A percentile compares a stretch with the other conserved stretches of the same genome.
phyloP scores from a whole-genome alignment of 2,888 invertebrate genomes.

The Unio delphinus region DNA sequence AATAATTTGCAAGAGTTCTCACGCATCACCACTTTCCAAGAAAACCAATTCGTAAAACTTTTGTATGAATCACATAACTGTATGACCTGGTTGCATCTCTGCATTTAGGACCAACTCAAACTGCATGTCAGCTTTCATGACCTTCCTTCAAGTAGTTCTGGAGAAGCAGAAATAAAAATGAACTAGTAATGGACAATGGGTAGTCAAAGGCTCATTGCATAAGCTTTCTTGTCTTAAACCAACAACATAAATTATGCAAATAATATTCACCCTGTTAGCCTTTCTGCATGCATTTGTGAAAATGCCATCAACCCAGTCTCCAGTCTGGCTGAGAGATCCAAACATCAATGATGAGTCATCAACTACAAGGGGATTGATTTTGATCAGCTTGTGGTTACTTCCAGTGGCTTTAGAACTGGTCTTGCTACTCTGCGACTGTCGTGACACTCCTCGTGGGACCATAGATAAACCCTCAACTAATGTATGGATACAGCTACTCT shows the following conservation, averaged over 20 bases:
- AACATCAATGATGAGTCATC: constrained; percentile 68
- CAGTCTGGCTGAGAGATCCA: constrained; percentile 64
- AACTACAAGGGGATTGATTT: constrained; percentile 69
- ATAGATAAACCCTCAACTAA: constrained; percentile 67
- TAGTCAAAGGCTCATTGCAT: no score
- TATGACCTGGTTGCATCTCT: no score
- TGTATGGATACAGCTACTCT: constrained; percentile 67
- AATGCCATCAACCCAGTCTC: constrained; percentile 71
- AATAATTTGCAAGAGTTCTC: no score
- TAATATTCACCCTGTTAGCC: constrained; percentile 65
- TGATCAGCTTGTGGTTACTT: constrained; percentile 67
- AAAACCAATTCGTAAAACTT: no score
- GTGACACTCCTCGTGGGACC: constrained; percentile 50
- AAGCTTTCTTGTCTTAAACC: not conserved
- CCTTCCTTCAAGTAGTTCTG: no score
- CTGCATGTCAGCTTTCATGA: no score
- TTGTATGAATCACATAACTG: no score
- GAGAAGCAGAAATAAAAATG: no score
- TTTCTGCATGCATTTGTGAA: constrained; percentile 70
- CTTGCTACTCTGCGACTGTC: constrained; percentile 52
- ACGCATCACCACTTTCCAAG: no score
- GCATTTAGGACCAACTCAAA: no score
- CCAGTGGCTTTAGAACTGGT: constrained; percentile 44
- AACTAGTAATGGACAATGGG: no score
- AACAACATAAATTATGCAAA: not conserved